These are phyloP conservation scores for Rhinolophus sinicus DNA, from an alignment of 2,113 vertebrate species.

Conservation along the genomic window DNA sequence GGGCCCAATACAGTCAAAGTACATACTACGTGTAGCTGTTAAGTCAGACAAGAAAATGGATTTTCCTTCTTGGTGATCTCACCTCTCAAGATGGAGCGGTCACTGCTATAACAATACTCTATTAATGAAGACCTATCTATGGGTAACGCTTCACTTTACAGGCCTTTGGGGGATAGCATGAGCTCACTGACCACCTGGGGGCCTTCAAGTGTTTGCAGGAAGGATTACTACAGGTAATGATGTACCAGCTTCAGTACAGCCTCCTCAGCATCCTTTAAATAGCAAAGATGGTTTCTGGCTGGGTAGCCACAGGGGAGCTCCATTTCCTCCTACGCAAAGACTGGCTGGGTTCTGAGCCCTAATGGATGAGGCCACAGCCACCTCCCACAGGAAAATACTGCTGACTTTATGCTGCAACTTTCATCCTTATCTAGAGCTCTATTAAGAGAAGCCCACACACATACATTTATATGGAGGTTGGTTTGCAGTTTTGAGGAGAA, in stretches of 20 bases:
- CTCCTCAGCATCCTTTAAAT: background rate
- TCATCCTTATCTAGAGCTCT: background rate
- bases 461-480: background rate
- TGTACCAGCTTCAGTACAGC: background rate
- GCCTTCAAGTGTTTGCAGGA: background rate
- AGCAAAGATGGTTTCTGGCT: background rate
- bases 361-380: background rate
- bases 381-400: background rate
- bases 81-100: background rate
- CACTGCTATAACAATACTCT: background rate
- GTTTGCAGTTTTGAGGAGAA: background rate
- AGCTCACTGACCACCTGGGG: background rate
- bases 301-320: background rate
- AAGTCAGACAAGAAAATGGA: conserved; percentile 28
- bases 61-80: conserved; percentile 6
- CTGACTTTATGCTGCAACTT: background rate
- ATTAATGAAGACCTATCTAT: background rate
- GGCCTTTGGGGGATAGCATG: background rate
- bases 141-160: background rate
- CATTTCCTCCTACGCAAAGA: background rate
- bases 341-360: background rate
- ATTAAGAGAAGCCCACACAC: background rate
- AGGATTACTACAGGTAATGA: background rate
- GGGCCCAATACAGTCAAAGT: background rate
- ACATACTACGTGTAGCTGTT: background rate